Conservation (phyloP, 2,888 invertebrate species). For the Amphipoea oculea region DNA sequence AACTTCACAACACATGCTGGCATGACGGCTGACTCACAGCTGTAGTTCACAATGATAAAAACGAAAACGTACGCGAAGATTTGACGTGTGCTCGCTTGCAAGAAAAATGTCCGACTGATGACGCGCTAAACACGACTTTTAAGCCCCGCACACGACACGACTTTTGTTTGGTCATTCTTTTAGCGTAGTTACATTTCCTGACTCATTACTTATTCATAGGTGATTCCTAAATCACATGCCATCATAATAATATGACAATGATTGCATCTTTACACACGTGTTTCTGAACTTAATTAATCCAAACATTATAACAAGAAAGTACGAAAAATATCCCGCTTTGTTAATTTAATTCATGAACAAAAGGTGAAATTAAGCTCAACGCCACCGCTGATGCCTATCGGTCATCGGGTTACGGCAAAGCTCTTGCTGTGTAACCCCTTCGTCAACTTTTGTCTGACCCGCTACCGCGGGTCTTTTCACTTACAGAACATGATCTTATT, state of each 20-base stretch:
- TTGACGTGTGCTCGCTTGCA: too few species aligned
- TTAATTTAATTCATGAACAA: neutral
- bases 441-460: neutral
- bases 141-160: too few species aligned
- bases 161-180: too few species aligned
- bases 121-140: too few species aligned
- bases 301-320: neutral
- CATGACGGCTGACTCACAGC: too few species aligned
- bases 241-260: conserved; percentile 1
- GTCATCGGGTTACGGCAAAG: neutral
- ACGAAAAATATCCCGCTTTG: neutral
- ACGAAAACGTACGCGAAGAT: too few species aligned
- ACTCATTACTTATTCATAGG: too few species aligned
- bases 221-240: neutral
- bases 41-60: too few species aligned
- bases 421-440: neutral
- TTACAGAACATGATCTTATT: neutral
- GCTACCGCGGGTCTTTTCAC: neutral
- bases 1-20: too few species aligned
- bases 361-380: neutral
- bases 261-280: neutral
- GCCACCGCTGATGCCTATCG: neutral
- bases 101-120: too few species aligned
- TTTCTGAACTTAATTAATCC: neutral
- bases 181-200: too few species aligned